These are phyloP conservation scores for Oenanthe melanoleuca DNA, from an alignment of 2,113 vertebrate genomes.

Conservation along the genomic window DNA sequence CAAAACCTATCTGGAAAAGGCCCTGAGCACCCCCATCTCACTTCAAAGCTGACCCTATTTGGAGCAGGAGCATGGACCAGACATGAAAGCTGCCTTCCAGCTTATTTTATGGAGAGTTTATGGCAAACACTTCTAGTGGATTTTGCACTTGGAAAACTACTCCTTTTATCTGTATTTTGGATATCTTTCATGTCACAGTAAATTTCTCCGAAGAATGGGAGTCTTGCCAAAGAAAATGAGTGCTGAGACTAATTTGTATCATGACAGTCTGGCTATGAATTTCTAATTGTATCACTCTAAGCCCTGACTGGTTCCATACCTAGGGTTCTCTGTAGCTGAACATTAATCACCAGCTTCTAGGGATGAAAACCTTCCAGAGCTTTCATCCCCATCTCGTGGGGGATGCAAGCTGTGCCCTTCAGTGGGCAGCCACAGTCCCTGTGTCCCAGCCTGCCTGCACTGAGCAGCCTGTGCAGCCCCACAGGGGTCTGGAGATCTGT, in stretches of 20 bases:
- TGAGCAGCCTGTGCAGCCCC: not conserved
- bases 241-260: constrained; percentile 37
- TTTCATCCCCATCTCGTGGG: not conserved
- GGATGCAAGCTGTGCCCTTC: not conserved
- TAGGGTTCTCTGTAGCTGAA: not conserved
- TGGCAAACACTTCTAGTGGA: not conserved
- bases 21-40: not conserved
- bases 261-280: constrained; percentile 46
- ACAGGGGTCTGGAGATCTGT: fast-evolving
- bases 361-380: not conserved
- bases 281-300: not conserved
- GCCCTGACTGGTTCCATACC: not conserved
- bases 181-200: constrained; percentile 20
- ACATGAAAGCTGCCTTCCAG: not conserved
- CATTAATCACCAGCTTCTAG: not conserved
- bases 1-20: not conserved
- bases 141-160: constrained; percentile 9
- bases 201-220: constrained; percentile 30
- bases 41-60: not conserved
- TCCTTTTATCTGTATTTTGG: constrained; percentile 36
- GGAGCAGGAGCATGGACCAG: not conserved
- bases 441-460: not conserved
- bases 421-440: not conserved
- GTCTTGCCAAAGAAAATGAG: constrained; percentile 38
- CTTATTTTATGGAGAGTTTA: not conserved